Conservation (phyloP, 2,797 vertebrate genomes). For the Odontamblyopus lacepedii region DNA sequence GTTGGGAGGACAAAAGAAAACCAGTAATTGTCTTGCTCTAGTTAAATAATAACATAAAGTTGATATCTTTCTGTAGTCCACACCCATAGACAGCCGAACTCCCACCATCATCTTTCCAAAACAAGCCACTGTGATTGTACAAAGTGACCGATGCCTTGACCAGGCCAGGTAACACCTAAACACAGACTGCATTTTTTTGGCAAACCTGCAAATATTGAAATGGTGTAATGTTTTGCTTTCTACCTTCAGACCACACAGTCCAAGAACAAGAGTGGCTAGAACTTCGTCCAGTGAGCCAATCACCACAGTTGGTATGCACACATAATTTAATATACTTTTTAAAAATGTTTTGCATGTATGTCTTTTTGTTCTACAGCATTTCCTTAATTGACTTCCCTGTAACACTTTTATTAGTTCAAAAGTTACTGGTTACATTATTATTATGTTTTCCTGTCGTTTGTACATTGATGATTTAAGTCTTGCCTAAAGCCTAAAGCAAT, state of each 20-base stretch:
- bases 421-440: constrained; percentile 1
- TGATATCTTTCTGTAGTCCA: constrained; percentile 65
- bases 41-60: neutral
- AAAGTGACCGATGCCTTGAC: constrained; percentile 79
- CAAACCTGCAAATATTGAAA: neutral
- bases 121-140: constrained; percentile 72
- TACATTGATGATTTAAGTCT: neutral
- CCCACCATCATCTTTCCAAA: constrained; percentile 89
- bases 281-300: constrained; percentile 79
- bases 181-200: neutral
- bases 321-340: neutral
- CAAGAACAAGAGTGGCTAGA: constrained; percentile 82
- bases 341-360: neutral
- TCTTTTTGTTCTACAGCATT: neutral
- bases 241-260: constrained; percentile 84
- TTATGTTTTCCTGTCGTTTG: neutral
- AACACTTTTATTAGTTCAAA: neutral
- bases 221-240: constrained; percentile 9
- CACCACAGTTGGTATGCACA: constrained; percentile 90
- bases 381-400: neutral
- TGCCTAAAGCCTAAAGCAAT: constrained; percentile 4
- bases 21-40: neutral
- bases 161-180: constrained; percentile 79
- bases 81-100: constrained; percentile 69
- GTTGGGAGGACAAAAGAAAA: neutral